Evolutionary conservation across 35 echinoderm and acorn worm species (phyloP).

Genomic region (Lytechinus variegatus): DNA sequence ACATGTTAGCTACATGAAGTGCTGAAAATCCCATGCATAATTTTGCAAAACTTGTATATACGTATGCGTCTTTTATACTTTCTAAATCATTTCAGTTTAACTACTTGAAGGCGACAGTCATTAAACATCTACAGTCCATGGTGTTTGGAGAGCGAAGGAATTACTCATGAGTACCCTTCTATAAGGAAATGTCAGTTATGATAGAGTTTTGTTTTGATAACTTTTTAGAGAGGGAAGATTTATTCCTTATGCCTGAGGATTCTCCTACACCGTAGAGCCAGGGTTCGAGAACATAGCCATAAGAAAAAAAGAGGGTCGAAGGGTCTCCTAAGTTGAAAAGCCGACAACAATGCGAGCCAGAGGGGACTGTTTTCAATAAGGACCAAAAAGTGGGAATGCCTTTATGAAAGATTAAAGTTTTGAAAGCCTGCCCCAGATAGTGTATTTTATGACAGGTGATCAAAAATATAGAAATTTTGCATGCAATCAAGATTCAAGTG

Average conservation of each 20-base stretch:
- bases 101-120: no score
- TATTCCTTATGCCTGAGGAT: background rate
- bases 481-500: background rate
- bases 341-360: background rate
- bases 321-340: background rate
- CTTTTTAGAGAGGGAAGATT: conserved; percentile 14
- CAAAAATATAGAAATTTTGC: background rate
- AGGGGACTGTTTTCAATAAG: background rate
- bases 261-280: background rate
- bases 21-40: no score
- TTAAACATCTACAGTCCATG: background rate
- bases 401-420: conserved; percentile 1
- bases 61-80: no score
- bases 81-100: no score
- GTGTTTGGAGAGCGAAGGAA: background rate
- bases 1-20: no score
- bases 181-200: background rate
- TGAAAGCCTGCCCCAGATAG: background rate
- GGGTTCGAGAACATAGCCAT: background rate
- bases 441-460: background rate
- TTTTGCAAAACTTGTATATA: no score
- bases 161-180: background rate
- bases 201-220: background rate
- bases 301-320: background rate
- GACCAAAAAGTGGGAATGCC: background rate